Evolutionary conservation across 2,888 invertebrate genomes (phyloP).

Genomic region (Macropis europaea): DNA sequence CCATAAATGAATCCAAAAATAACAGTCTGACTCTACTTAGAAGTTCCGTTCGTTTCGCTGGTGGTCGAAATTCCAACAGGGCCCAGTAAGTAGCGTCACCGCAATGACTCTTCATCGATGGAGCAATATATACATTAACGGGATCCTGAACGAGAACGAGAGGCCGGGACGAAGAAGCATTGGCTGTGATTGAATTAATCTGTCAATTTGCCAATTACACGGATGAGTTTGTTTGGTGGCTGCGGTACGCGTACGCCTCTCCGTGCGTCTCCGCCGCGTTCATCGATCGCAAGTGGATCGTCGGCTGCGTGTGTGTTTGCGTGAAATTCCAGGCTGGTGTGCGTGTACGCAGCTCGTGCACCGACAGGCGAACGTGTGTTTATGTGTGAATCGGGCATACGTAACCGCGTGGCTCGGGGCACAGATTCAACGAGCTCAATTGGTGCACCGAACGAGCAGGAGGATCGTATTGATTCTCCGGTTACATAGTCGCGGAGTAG

Average conservation of each 20-base stretch:
- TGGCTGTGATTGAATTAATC: slow-evolving; percentile 78
- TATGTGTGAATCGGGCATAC: slow-evolving; percentile 60
- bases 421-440: slow-evolving; percentile 80
- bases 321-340: slow-evolving; percentile 17
- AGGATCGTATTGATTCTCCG: slow-evolving; percentile 76
- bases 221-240: slow-evolving; percentile 79
- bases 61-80: background rate
- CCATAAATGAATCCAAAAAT: too few species aligned
- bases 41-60: too few species aligned
- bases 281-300: slow-evolving; percentile 73
- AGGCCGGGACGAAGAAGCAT: slow-evolving; percentile 57
- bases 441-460: slow-evolving; percentile 73
- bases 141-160: slow-evolving; percentile 43
- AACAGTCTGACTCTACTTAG: too few species aligned
- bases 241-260: slow-evolving; percentile 63
- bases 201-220: slow-evolving; percentile 79
- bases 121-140: slow-evolving; percentile 38
- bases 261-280: slow-evolving; percentile 62
- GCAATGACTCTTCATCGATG: slow-evolving; percentile 36
- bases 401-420: slow-evolving; percentile 77
- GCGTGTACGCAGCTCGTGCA: slow-evolving; percentile 7
- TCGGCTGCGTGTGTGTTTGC: slow-evolving; percentile 28
- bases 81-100: slow-evolving; percentile 8
- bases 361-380: slow-evolving; percentile 65
- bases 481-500: slow-evolving; percentile 65